Conservation (phyloP, 64 coral and sea anemone species). For the Stichodactyla helianthus region DNA sequence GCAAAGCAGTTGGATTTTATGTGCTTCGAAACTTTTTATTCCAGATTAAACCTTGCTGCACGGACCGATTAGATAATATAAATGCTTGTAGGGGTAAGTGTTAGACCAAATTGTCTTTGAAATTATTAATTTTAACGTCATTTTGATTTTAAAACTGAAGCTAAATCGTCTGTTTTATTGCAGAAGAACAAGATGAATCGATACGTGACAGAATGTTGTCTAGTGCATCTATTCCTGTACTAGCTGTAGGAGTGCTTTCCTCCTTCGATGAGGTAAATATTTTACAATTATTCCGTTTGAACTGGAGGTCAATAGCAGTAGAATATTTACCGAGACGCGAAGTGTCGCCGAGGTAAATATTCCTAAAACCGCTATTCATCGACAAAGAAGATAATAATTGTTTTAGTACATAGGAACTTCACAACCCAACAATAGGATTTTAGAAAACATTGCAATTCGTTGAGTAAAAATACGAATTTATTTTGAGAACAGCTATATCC, state of each 20-base stretch:
- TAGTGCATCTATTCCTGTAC: conserved; percentile 78
- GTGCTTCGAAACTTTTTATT: background rate
- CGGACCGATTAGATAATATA: conserved; percentile 43
- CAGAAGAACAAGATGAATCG: conserved; percentile 31
- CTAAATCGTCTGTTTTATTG: background rate
- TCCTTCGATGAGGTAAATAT: conserved; percentile 70
- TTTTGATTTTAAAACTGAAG: background rate
- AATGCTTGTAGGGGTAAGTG: conserved; percentile 14
- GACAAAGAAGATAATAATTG: no score
- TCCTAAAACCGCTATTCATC: no score
- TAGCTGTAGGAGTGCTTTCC: conserved; percentile 70
- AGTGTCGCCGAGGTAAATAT: no score
- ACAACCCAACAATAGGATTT: no score
- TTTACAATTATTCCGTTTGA: no score
- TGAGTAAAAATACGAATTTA: no score
- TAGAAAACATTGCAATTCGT: no score
- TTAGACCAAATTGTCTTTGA: background rate
- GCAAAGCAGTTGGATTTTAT: no score
- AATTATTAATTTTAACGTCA: background rate
- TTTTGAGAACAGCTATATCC: no score
- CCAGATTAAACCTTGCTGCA: conserved; percentile 53
- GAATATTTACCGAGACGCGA: no score
- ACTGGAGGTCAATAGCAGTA: no score
- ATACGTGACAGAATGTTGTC: conserved; percentile 51
- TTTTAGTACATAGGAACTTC: no score